Base-by-base conservation (phyloP, 2,113 vertebrate species). In the Oceanodroma tethys region DNA sequence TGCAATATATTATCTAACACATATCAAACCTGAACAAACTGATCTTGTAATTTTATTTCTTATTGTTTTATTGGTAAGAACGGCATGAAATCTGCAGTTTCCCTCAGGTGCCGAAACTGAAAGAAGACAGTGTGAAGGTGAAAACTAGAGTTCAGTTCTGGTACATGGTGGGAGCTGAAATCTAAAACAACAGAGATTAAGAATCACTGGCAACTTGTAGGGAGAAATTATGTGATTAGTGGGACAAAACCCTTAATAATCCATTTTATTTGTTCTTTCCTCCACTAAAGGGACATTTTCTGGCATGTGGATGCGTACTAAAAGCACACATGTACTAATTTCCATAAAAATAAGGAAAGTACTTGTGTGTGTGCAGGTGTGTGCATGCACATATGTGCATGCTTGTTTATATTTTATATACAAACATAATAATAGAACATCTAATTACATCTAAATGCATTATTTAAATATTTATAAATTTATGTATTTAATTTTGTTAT, bases 41-140 rank as follows among this genome's bases (percentile, higher is more conserved):
- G 11, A 48, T 48, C n/a, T 81, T 16, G 8, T 63, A 43, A 84
- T 87, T 59, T 88, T 86, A 73, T 68, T 94, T 93, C 22, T 15
- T 73, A 29, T 94, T 55, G 56, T 96, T 88, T 91, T 81, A 55
- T 50, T 63, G 38, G 12, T 50, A 66, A 95, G 81, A 94, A 68
- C 0, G 0, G 3, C 38, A 72, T 72, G 84, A 76, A 89, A 92
- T n/a, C 30, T 81, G 22, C 34, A 53, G 20, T 59, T 79, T 66
- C 8, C 50, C 42, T 80, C 38, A 36, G 45, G 21, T 42, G n/a
- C 18, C 76, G 87, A 86, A 81, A 86, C 25, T 56, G 29, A 84
- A 58, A 83, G 30, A 75, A n/a, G 16, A 88, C 13, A 36, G 27
- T 36, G 4, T 59, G 71, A 88, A 66, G 23, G 27, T 34, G 43